These are phyloP conservation scores for Camptogramma bilineatum DNA, from an alignment of 2,888 invertebrate genomes.

Conservation along the genomic window DNA sequence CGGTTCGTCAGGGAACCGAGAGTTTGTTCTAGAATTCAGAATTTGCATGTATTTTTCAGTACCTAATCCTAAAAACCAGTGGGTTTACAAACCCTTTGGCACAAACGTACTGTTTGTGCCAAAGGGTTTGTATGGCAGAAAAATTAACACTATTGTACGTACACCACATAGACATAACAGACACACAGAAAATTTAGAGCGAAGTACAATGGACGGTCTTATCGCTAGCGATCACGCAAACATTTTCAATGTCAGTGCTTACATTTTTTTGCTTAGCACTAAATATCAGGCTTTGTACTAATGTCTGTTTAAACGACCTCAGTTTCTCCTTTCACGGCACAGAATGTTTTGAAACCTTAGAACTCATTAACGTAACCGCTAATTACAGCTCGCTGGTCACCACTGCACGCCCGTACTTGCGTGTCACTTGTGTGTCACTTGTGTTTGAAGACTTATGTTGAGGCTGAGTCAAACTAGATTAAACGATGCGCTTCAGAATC, in stretches of 20 bases:
- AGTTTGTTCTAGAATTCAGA: too few species aligned
- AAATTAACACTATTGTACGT: too few species aligned
- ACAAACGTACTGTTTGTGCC: too few species aligned
- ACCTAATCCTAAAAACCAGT: too few species aligned
- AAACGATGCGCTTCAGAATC: neutral
- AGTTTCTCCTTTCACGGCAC: constrained; percentile 10
- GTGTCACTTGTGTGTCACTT: neutral
- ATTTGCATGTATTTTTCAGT: too few species aligned
- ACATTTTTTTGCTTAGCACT: neutral
- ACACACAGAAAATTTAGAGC: too few species aligned
- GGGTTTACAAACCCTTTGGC: too few species aligned
- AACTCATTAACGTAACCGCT: neutral
- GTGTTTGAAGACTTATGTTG: neutral
- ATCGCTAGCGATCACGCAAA: neutral
- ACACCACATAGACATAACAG: too few species aligned
- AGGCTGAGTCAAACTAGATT: neutral
- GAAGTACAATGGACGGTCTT: too few species aligned
- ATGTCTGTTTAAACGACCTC: neutral
- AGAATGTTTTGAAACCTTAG: constrained; percentile 7
- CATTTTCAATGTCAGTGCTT: neutral
- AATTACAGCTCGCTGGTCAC: neutral
- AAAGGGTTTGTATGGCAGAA: too few species aligned
- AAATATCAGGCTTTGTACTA: neutral
- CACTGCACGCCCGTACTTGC: neutral
- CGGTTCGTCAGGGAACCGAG: too few species aligned